These are phyloP conservation scores for Meiosimyza decipiens DNA, from an alignment of 2,888 invertebrate species.

Conservation along the genomic window DNA sequence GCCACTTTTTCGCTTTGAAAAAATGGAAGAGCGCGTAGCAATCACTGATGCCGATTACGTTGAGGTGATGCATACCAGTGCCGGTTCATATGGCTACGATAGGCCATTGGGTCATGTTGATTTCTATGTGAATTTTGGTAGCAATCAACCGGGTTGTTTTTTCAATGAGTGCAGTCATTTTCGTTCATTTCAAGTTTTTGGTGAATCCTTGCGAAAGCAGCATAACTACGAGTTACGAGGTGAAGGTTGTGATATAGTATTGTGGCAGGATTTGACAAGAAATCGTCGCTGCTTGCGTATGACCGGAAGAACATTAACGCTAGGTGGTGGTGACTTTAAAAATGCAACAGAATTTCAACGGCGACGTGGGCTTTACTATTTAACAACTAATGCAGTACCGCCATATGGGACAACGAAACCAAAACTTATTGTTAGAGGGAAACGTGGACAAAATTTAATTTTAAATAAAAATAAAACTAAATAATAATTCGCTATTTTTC, in stretches of 20 bases:
- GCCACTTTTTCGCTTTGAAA: slow-evolving; percentile 58
- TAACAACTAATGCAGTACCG: slow-evolving; percentile 53
- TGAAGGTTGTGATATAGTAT: slow-evolving; percentile 50
- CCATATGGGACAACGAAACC: slow-evolving; percentile 47
- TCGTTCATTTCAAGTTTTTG: slow-evolving; percentile 60
- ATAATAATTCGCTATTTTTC: background rate
- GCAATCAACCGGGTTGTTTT: slow-evolving; percentile 72
- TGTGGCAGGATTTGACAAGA: slow-evolving; percentile 55
- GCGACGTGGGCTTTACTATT: slow-evolving; percentile 57
- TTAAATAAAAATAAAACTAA: background rate
- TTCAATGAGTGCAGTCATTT: slow-evolving; percentile 62
- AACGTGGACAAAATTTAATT: too few species aligned
- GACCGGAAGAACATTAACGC: slow-evolving; percentile 43
- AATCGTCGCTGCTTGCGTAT: slow-evolving; percentile 50
- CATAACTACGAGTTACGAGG: slow-evolving; percentile 40
- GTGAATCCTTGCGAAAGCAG: slow-evolving; percentile 48
- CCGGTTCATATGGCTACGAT: slow-evolving; percentile 64
- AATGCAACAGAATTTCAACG: slow-evolving; percentile 28
- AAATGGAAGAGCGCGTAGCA: slow-evolving; percentile 67
- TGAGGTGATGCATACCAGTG: slow-evolving; percentile 79
- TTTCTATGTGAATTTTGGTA: slow-evolving; percentile 73
- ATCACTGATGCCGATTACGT: slow-evolving; percentile 76
- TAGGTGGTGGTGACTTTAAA: slow-evolving; percentile 55
- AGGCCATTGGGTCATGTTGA: slow-evolving; percentile 69
- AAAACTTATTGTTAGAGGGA: background rate